Evolutionary conservation across 2,113 vertebrate genomes (phyloP).

Genomic region (Helogale parvula): DNA sequence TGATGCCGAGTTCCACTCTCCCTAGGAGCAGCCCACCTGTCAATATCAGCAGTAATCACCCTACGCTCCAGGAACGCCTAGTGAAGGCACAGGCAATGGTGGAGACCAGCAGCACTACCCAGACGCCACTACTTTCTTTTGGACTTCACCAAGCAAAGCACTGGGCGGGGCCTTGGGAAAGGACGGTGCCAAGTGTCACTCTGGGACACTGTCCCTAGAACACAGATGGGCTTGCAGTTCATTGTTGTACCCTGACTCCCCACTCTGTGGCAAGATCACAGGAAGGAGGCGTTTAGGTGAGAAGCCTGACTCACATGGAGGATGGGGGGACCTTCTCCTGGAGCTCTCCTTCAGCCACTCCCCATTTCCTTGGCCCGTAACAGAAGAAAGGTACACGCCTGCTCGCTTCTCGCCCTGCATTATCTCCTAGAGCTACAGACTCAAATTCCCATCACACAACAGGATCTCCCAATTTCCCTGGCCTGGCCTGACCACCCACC

Average conservation of each 20-base stretch:
- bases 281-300: not conserved
- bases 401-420: not conserved
- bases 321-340: not conserved
- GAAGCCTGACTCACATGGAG: not conserved
- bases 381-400: not conserved
- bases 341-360: not conserved
- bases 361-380: not conserved
- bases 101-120: constrained; percentile 41
- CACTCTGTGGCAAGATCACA: not conserved
- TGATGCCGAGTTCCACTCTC: not conserved
- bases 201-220: constrained; percentile 41
- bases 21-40: not conserved
- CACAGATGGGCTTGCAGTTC: not conserved
- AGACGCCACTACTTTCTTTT: constrained; percentile 70
- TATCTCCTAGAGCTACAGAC: not conserved
- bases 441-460: not conserved
- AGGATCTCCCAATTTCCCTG: not conserved
- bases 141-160: constrained; percentile 74
- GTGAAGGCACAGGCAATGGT: constrained; percentile 75
- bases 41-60: constrained; percentile 81
- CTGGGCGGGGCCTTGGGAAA: constrained; percentile 57
- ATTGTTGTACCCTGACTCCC: not conserved
- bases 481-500: not conserved
- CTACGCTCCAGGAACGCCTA: constrained; percentile 68
- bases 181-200: not conserved